Conservation (phyloP, 2,797 vertebrate species). For the Acipenser ruthenus region DNA sequence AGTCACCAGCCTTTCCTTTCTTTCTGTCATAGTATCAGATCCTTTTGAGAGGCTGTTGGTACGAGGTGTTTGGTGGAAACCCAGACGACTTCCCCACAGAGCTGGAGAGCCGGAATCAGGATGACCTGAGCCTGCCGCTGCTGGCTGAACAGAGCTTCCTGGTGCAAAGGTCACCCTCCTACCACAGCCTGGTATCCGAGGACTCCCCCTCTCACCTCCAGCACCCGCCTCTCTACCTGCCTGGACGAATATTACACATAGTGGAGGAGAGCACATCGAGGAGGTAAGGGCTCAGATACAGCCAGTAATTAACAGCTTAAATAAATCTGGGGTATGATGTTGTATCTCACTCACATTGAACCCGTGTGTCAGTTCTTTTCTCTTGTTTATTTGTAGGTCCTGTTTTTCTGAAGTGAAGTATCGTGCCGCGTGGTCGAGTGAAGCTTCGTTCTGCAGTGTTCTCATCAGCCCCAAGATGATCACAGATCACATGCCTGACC, state of each 20-base stretch:
- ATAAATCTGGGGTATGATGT: no score
- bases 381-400: slow-evolving; percentile 46
- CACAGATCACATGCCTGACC: slow-evolving; percentile 86
- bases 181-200: slow-evolving; percentile 67
- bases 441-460: slow-evolving; percentile 72
- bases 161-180: slow-evolving; percentile 63
- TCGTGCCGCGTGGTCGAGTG: slow-evolving; percentile 68
- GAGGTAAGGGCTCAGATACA: slow-evolving; percentile 55
- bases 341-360: no score
- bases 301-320: no score
- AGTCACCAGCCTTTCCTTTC: accelerated
- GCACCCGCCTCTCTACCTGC: slow-evolving; percentile 76
- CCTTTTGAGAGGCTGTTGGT: slow-evolving; percentile 85
- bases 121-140: slow-evolving; percentile 72
- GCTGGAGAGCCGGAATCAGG: slow-evolving; percentile 70
- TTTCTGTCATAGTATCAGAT: slow-evolving; percentile 76
- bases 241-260: slow-evolving; percentile 80
- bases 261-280: slow-evolving; percentile 68
- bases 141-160: slow-evolving; percentile 83
- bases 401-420: slow-evolving; percentile 76
- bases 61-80: slow-evolving; percentile 82
- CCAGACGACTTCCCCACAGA: slow-evolving; percentile 78
- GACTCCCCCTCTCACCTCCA: slow-evolving; percentile 62
- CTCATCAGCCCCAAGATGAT: slow-evolving; percentile 93
- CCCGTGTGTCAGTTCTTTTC: not conserved